Evolutionary conservation across 92 coral and sea anemone genomes (phyloP).

Genomic region (Heteractis magnifica): DNA sequence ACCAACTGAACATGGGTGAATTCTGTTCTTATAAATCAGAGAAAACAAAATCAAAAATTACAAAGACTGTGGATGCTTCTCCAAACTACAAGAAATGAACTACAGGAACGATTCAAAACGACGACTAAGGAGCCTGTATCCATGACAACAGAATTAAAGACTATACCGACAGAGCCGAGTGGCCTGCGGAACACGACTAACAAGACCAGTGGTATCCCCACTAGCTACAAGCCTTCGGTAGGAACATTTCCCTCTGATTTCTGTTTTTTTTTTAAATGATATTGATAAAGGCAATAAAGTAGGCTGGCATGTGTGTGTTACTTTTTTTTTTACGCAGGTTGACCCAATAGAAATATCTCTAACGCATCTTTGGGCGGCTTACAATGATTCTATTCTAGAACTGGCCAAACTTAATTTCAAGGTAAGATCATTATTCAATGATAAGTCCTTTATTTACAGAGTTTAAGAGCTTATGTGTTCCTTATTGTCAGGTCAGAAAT

Average conservation of each 20-base stretch:
- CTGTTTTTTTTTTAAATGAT: neutral
- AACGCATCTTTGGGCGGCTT: constrained; percentile 9
- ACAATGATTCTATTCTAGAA: constrained; percentile 17
- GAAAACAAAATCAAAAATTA: constrained; percentile 15
- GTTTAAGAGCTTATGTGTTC: neutral
- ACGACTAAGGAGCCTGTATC: constrained; percentile 8
- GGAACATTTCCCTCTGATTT: neutral
- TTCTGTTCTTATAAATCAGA: constrained; percentile 1
- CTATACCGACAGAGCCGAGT: constrained; percentile 10
- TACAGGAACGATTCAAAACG: constrained; percentile 1
- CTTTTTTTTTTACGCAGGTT: constrained; percentile 1
- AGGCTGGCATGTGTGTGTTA: neutral
- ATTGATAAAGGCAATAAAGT: too few relatives aligned
- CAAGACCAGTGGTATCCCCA: constrained; percentile 4
- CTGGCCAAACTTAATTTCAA: constrained; percentile 8
- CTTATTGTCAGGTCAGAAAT: constrained; percentile 22
- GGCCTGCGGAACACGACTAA: neutral
- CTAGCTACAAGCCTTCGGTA: constrained; percentile 33
- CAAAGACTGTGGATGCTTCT: constrained; percentile 28
- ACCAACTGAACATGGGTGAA: neutral
- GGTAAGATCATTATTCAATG: neutral
- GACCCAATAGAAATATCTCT: constrained; percentile 3
- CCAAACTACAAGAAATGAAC: constrained; percentile 21
- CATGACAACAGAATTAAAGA: constrained; percentile 19
- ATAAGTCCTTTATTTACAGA: neutral